These are phyloP conservation scores for Parthenolecanium corni DNA, from an alignment of 2,888 invertebrate genomes.

Conservation along the genomic window DNA sequence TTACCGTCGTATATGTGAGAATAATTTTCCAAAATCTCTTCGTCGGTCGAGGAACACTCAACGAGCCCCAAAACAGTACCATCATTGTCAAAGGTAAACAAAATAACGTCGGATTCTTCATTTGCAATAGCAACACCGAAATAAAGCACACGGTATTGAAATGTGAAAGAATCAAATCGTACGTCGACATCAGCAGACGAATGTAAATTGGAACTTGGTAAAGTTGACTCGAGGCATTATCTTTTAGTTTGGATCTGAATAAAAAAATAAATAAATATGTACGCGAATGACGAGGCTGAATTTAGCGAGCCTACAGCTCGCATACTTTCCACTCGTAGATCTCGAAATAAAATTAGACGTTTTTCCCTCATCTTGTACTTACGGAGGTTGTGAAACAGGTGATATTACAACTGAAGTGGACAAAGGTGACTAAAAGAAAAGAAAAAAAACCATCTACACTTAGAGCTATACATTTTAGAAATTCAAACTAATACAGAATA, in stretches of 20 bases:
- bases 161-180: conserved; percentile 67
- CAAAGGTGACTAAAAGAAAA: too few species aligned
- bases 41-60: conserved; percentile 48
- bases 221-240: neutral
- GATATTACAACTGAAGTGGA: too few species aligned
- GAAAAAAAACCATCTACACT: too few species aligned
- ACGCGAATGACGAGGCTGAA: too few species aligned
- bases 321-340: too few species aligned
- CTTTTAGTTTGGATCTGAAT: neutral
- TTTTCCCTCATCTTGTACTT: too few species aligned
- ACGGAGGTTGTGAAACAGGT: too few species aligned
- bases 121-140: conserved; percentile 88
- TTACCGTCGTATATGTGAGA: conserved; percentile 50
- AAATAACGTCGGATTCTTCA: conserved; percentile 81
- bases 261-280: neutral
- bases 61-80: conserved; percentile 49
- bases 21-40: conserved; percentile 51
- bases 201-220: conserved; percentile 32
- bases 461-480: neutral
- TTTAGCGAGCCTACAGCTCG: too few species aligned
- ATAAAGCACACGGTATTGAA: conserved; percentile 92
- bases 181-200: conserved; percentile 43
- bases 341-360: too few species aligned
- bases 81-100: conserved; percentile 76
- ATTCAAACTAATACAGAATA: neutral